phyloP scores from a whole-genome alignment of 2,797 vertebrate species.

The Nasua narica region DNA sequence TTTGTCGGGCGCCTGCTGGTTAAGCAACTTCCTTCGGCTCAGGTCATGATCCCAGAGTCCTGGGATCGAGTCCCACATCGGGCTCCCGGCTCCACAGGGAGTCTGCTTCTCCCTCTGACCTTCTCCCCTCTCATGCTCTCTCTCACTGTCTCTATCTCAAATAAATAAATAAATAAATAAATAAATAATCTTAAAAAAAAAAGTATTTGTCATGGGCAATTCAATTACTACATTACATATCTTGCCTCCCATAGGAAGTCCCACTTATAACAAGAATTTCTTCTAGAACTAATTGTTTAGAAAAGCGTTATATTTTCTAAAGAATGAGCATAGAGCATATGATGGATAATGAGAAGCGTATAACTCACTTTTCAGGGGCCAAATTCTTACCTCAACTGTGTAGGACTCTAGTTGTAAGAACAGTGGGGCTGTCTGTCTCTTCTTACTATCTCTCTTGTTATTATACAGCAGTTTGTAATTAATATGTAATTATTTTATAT shows the following conservation, averaged over 20 bases:
- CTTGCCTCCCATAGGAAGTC: not conserved
- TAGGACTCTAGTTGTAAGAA: not conserved
- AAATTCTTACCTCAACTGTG: not conserved
- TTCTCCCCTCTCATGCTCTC: no score
- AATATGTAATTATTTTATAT: not conserved
- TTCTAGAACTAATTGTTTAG: not conserved
- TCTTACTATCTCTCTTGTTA: not conserved
- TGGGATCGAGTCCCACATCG: no score
- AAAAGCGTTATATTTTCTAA: not conserved
- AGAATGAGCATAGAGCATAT: not conserved
- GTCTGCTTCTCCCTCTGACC: no score
- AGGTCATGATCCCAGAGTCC: no score
- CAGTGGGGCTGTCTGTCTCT: not conserved
- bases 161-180: no score
- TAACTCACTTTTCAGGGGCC: not conserved
- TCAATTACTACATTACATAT: not conserved
- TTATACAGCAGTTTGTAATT: not conserved
- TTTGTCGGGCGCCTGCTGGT: no score
- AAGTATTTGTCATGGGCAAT: not conserved
- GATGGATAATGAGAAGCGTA: not conserved
- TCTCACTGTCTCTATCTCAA: no score
- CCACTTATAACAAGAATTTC: not conserved
- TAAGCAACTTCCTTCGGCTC: no score
- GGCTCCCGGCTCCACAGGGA: no score
- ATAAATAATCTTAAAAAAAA: not conserved